Evolutionary conservation across 2,113 vertebrate genomes (phyloP).

Genomic region (Muntiacus muntjak): DNA sequence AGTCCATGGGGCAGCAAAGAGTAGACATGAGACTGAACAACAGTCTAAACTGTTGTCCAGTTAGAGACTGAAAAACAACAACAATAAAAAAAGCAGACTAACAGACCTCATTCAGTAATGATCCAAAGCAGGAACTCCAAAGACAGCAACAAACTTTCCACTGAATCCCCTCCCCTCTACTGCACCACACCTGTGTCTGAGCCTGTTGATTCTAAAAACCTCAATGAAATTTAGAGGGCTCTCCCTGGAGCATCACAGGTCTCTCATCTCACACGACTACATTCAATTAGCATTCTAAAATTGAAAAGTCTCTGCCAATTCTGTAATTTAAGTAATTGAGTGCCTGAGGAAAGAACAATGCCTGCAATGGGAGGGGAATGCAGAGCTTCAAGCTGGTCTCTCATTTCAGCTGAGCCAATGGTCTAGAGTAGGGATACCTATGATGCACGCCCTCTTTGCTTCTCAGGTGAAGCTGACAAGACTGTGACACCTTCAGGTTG

Average conservation of each 20-base stretch:
- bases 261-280: neutral
- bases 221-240: neutral
- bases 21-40: neutral
- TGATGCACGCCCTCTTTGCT: neutral
- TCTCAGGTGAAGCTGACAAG: neutral
- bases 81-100: neutral
- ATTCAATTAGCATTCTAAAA: slow-evolving; percentile 49
- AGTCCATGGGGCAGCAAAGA: neutral
- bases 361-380: neutral
- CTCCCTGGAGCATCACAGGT: neutral
- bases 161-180: neutral
- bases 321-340: slow-evolving; percentile 49
- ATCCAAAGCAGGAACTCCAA: neutral
- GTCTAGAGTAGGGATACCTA: neutral
- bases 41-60: neutral
- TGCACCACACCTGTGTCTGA: neutral
- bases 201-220: neutral
- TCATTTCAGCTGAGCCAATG: neutral
- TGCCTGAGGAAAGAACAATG: neutral
- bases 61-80: neutral
- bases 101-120: neutral
- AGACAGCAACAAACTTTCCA: neutral
- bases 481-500: neutral
- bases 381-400: neutral
- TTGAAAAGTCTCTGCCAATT: slow-evolving; percentile 45